phyloP scores from a whole-genome alignment of 2,888 invertebrate genomes.

The Siphlonurus alternatus region DNA sequence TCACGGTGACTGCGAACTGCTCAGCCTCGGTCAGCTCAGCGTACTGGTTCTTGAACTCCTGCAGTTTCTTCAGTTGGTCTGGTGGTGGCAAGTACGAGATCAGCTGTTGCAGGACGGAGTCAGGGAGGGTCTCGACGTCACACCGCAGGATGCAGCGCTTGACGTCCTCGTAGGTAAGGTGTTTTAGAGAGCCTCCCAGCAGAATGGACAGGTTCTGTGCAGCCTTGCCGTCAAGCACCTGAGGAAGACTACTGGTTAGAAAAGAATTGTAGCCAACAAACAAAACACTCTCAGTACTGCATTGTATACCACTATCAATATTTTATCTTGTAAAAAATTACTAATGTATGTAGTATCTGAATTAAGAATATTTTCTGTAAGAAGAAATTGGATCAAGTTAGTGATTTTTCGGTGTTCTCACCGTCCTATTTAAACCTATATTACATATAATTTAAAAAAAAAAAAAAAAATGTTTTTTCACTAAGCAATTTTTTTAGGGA shows the following conservation, averaged over 20 bases:
- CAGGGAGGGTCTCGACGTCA: slow-evolving; percentile 69
- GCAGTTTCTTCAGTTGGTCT: slow-evolving; percentile 72
- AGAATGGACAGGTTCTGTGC: slow-evolving; percentile 85
- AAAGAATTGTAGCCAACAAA: not conserved
- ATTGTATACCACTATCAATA: not conserved
- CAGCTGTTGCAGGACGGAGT: slow-evolving; percentile 76
- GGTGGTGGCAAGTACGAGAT: slow-evolving; percentile 83
- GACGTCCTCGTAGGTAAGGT: slow-evolving; percentile 65
- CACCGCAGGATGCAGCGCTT: slow-evolving; percentile 67
- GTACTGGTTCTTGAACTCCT: slow-evolving; percentile 59
- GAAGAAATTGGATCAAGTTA: too few relatives aligned
- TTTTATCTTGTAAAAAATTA: not conserved
- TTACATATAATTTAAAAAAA: too few relatives aligned
- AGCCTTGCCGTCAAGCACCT: slow-evolving; percentile 80
- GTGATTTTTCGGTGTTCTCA: too few relatives aligned
- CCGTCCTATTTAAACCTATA: too few relatives aligned
- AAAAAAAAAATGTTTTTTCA: too few relatives aligned
- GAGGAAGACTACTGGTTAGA: slow-evolving; percentile 59
- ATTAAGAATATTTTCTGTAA: too few relatives aligned
- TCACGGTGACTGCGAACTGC: slow-evolving; percentile 74
- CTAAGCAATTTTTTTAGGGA: too few relatives aligned
- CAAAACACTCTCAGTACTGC: not conserved
- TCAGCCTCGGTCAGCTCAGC: slow-evolving; percentile 82
- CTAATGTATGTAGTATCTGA: slow-evolving; percentile 8
- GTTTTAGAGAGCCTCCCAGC: slow-evolving; percentile 70